phyloP scores from a whole-genome alignment of 1,140 invertebrate species.

The Eubasilissa regina region DNA sequence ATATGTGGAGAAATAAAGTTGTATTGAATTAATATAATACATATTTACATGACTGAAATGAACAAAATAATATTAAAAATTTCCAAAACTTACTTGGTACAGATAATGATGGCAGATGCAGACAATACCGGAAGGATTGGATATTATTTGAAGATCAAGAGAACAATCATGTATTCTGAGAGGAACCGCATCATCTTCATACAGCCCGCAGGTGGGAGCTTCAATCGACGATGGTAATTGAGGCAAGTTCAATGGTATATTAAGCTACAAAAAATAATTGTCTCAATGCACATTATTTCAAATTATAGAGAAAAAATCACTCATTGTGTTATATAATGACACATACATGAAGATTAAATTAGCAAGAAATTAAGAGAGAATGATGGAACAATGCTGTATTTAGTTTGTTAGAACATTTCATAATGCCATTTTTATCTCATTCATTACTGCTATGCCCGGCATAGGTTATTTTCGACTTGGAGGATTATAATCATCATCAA shows the following conservation, averaged over 20 bases:
- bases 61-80: no score
- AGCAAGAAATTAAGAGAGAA: no score
- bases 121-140: constrained; percentile 79
- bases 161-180: constrained; percentile 85
- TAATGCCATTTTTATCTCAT: no score
- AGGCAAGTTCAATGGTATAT: constrained; percentile 87
- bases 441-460: no score
- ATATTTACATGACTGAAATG: neutral
- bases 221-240: constrained; percentile 75
- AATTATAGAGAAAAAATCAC: no score
- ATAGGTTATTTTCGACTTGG: no score
- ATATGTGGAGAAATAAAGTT: neutral
- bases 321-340: no score
- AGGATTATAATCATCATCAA: no score
- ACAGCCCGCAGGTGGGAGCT: constrained; percentile 75
- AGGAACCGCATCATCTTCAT: constrained; percentile 85
- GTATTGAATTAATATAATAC: neutral
- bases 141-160: constrained; percentile 84
- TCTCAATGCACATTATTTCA: neutral
- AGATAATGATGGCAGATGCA: constrained; percentile 90
- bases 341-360: no score
- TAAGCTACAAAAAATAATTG: constrained; percentile 74
- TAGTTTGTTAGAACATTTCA: no score
- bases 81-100: constrained; percentile 76
- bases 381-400: no score